Conservation (phyloP, 2,797 vertebrate species). For the Hipposideros larvatus region DNA sequence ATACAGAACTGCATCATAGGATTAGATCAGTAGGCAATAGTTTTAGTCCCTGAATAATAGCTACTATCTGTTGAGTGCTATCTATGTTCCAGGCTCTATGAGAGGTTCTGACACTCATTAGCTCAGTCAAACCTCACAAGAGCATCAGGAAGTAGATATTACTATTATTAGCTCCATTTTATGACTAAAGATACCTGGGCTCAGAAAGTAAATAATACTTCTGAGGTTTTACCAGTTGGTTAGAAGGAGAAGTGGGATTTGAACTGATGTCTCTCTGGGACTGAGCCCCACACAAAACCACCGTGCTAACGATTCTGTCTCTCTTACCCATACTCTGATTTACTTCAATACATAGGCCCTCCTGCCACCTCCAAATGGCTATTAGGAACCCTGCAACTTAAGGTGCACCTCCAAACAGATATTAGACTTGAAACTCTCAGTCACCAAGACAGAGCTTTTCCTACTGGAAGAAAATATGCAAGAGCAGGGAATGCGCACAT, state of each 20-base stretch:
- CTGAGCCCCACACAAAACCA: not conserved
- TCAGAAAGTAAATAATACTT: constrained; percentile 4
- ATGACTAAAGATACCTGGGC: not conserved
- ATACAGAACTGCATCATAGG: not conserved
- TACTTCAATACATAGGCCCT: not conserved
- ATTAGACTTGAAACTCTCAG: not conserved
- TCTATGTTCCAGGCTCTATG: not conserved
- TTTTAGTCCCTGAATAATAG: constrained; percentile 9
- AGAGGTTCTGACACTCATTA: not conserved
- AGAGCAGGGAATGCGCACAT: not conserved
- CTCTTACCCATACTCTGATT: not conserved
- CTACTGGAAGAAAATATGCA: not conserved
- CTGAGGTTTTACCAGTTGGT: not conserved
- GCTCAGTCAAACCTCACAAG: constrained; percentile 4
- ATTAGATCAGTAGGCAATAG: not conserved
- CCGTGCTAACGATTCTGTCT: not conserved
- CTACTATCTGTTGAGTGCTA: not conserved
- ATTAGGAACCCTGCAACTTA: not conserved
- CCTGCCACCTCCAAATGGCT: not conserved
- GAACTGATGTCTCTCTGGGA: not conserved
- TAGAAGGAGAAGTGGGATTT: not conserved
- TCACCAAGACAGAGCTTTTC: not conserved
- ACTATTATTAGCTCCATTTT: not conserved
- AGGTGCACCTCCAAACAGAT: not conserved
- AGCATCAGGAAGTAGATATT: not conserved